phyloP scores from a whole-genome alignment of 2,888 invertebrate genomes.

The Brachyptera risi region DNA sequence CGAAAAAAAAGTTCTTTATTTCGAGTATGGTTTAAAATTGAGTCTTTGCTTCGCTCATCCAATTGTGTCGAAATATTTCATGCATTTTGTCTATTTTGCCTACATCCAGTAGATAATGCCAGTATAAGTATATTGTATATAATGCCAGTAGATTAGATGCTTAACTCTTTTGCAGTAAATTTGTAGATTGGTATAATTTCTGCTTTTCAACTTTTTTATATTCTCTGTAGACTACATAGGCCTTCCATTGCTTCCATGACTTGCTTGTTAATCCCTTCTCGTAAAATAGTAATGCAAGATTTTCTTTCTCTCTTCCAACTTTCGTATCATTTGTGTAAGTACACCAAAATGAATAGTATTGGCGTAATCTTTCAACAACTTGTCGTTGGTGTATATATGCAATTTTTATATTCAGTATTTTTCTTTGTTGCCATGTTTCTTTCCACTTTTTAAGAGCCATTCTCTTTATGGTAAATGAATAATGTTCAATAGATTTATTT shows the following conservation, averaged over 20 bases:
- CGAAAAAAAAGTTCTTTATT: too few species aligned
- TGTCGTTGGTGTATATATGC: neutral
- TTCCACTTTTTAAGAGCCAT: neutral
- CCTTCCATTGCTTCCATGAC: neutral
- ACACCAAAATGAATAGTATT: neutral
- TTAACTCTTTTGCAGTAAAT: neutral
- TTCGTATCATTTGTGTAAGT: neutral
- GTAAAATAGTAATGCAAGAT: neutral
- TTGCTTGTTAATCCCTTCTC: neutral
- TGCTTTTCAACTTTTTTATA: too few species aligned
- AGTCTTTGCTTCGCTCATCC: too few species aligned
- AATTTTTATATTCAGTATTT: neutral
- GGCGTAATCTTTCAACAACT: neutral
- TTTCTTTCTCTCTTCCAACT: neutral
- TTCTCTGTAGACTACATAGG: neutral
- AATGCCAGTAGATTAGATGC: neutral
- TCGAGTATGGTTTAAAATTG: too few species aligned
- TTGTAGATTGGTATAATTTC: neutral
- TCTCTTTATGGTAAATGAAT: too few species aligned
- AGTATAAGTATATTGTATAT: too few species aligned
- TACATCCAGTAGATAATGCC: too few species aligned
- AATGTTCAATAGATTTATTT: too few species aligned
- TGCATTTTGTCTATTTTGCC: too few species aligned
- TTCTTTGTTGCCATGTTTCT: neutral
- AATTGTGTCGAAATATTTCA: too few species aligned